Percentiles rank a stretch among this genome's conserved stretches.
Evolutionary conservation across 2,113 vertebrate genomes (phyloP).

Genomic region (Hippopotamus amphibius): DNA sequence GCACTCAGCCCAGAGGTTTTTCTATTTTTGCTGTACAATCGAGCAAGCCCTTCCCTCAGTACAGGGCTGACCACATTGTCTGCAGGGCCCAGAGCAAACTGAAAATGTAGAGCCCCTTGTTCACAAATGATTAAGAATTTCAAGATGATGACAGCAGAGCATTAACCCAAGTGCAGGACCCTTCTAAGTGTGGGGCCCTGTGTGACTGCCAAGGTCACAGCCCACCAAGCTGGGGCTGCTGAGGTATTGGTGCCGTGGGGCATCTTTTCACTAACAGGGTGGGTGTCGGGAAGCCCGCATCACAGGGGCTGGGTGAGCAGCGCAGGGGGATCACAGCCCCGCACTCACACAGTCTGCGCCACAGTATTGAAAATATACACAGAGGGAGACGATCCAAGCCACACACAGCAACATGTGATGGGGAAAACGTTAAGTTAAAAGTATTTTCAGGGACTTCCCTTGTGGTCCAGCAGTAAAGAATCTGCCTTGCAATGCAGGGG

Average conservation of each 20-base stretch:
- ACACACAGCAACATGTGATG: neutral
- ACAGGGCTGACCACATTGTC: neutral
- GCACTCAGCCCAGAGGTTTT: neutral
- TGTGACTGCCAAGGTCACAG: neutral
- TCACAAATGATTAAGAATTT: conserved; percentile 43
- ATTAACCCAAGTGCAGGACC: neutral
- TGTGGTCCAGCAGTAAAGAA: neutral
- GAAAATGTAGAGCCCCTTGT: neutral
- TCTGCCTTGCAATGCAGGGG: neutral
- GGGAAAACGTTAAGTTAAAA: neutral
- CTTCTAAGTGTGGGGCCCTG: neutral
- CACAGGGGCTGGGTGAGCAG: neutral
- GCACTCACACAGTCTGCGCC: neutral
- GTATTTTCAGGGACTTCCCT: neutral
- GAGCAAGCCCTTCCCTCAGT: neutral
- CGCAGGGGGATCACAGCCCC: neutral
- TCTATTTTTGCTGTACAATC: conserved; percentile 32
- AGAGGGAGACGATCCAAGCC: neutral
- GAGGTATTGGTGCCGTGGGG: neutral
- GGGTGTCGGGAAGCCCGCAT: neutral
- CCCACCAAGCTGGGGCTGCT: neutral
- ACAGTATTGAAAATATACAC: neutral
- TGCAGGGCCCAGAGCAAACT: conserved; percentile 20
- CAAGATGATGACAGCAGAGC: neutral
- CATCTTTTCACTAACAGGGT: neutral